Percentiles rank a stretch among this genome's conserved stretches.
Conservation (phyloP, 2,797 vertebrate genomes). For the Jordanella pulchra region DNA sequence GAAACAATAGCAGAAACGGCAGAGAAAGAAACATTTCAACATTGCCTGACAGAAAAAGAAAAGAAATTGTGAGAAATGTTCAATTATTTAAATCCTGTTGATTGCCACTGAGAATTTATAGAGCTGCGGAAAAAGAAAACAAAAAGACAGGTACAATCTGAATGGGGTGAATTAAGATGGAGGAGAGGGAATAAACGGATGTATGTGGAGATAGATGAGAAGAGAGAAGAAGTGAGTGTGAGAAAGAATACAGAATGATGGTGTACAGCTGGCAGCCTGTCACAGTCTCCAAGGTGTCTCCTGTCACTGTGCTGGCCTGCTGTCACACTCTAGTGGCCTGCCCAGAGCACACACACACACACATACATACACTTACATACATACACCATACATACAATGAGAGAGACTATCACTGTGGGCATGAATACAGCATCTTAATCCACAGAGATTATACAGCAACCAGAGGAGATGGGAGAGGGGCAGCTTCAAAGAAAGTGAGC, state of each 20-base stretch:
- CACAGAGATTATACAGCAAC: slow-evolving; percentile 77
- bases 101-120: slow-evolving; percentile 48
- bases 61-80: slow-evolving; percentile 63
- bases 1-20: slow-evolving; percentile 24
- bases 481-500: slow-evolving; percentile 53
- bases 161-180: slow-evolving; percentile 70
- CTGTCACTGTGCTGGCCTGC: slow-evolving; percentile 80
- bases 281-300: slow-evolving; percentile 82
- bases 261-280: slow-evolving; percentile 81
- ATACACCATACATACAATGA: slow-evolving; percentile 35
- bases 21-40: slow-evolving; percentile 34
- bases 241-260: slow-evolving; percentile 76
- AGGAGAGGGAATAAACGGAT: slow-evolving; percentile 69
- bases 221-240: slow-evolving; percentile 66
- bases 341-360: slow-evolving; percentile 58
- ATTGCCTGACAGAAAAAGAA: slow-evolving; percentile 44
- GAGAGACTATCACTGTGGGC: slow-evolving; percentile 65
- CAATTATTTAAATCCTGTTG: slow-evolving; percentile 71
- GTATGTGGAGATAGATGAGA: slow-evolving; percentile 72
- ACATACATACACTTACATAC: slow-evolving; percentile 42
- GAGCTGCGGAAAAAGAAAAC: slow-evolving; percentile 60
- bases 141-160: slow-evolving; percentile 68
- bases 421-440: slow-evolving; percentile 82
- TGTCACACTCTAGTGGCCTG: slow-evolving; percentile 82
- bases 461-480: slow-evolving; percentile 57